Conservation (phyloP, 2,797 vertebrate species). For the Acrossocheilus fasciatus region DNA sequence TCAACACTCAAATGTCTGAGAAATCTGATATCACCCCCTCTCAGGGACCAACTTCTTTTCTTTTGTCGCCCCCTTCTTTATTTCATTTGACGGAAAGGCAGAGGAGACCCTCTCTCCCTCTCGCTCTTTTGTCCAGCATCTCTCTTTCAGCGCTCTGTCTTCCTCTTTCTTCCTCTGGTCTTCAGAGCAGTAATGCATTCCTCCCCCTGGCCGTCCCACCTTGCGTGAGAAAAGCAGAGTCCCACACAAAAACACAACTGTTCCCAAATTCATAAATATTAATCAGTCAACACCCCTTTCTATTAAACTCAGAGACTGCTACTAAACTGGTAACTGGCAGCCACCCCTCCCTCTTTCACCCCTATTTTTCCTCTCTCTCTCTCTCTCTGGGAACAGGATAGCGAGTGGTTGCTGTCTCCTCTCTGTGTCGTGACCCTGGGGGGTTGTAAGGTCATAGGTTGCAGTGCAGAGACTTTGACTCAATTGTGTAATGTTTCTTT, state of each 20-base stretch:
- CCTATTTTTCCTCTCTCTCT: slow-evolving; percentile 11
- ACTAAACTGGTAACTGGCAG: slow-evolving; percentile 62
- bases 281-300: slow-evolving; percentile 71
- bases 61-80: slow-evolving; percentile 59
- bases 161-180: slow-evolving; percentile 62
- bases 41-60: slow-evolving; percentile 59
- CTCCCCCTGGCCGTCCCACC: slow-evolving; percentile 63
- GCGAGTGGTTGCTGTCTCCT: slow-evolving; percentile 51
- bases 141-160: slow-evolving; percentile 64
- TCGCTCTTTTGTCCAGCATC: slow-evolving; percentile 61
- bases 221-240: slow-evolving; percentile 67
- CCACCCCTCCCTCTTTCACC: slow-evolving; percentile 26
- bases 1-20: slow-evolving; percentile 57
- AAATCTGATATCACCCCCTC: slow-evolving; percentile 63
- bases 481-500: slow-evolving; percentile 62
- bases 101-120: slow-evolving; percentile 50
- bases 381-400: slow-evolving; percentile 24
- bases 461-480: slow-evolving; percentile 57
- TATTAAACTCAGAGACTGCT: slow-evolving; percentile 62
- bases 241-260: slow-evolving; percentile 70
- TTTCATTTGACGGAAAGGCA: slow-evolving; percentile 61
- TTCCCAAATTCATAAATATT: slow-evolving; percentile 73
- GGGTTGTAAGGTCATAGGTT: slow-evolving; percentile 59
- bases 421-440: slow-evolving; percentile 55
- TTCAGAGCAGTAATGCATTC: slow-evolving; percentile 66